Percentiles rank a stretch among this genome's conserved stretches.
Evolutionary conservation across 2,797 vertebrate species (phyloP).

Genomic region (Enteromius afrohamiltoni): DNA sequence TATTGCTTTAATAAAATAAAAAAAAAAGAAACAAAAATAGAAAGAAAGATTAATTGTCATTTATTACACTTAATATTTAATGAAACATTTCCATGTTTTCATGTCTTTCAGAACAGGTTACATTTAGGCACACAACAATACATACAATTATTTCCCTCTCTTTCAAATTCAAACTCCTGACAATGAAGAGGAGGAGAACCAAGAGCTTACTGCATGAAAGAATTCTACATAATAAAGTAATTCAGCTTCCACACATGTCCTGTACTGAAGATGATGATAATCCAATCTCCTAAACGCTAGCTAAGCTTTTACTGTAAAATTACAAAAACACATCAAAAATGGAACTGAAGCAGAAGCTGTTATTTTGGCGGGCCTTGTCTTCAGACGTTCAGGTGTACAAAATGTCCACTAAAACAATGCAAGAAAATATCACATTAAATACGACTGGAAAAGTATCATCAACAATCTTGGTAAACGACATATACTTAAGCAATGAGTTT

Average conservation of each 20-base stretch:
- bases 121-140: slow-evolving; percentile 77
- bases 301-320: slow-evolving; percentile 57
- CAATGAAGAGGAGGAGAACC: slow-evolving; percentile 53
- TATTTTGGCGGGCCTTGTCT: slow-evolving; percentile 56
- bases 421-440: slow-evolving; percentile 61
- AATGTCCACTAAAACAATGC: slow-evolving; percentile 57
- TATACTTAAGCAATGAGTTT: slow-evolving; percentile 47
- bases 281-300: slow-evolving; percentile 42
- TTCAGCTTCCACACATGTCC: slow-evolving; percentile 52
- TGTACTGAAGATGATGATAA: slow-evolving; percentile 44
- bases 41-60: slow-evolving; percentile 70
- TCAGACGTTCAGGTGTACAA: slow-evolving; percentile 61
- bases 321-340: slow-evolving; percentile 61
- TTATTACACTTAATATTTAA: slow-evolving; percentile 75
- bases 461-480: slow-evolving; percentile 49
- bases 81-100: slow-evolving; percentile 70
- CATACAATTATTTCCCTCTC: slow-evolving; percentile 67
- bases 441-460: slow-evolving; percentile 62
- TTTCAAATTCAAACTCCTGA: slow-evolving; percentile 65
- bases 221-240: slow-evolving; percentile 58
- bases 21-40: slow-evolving; percentile 43
- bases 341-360: slow-evolving; percentile 54
- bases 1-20: slow-evolving; percentile 75
- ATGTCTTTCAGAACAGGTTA: slow-evolving; percentile 69
- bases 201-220: slow-evolving; percentile 63